Conservation (phyloP, 1,140 invertebrate genomes). For the Calephelis nemesis region DNA sequence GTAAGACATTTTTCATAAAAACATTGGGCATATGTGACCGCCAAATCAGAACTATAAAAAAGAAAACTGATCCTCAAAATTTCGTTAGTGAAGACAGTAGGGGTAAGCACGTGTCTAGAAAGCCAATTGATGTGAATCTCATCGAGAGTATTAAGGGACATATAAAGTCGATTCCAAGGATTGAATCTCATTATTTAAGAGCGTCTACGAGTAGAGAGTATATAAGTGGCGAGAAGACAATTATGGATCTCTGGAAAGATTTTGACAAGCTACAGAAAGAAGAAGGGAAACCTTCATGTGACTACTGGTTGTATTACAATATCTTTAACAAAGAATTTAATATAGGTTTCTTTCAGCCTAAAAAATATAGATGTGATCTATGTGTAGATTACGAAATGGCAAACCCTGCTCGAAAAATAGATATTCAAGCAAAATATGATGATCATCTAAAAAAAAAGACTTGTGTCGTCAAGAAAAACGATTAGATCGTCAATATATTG, state of each 20-base stretch:
- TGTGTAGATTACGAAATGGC: conserved; percentile 21
- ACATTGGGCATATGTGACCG: neutral
- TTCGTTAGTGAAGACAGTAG: neutral
- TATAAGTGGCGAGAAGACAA: conserved; percentile 3
- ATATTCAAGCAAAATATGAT: conserved; percentile 23
- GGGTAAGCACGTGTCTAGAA: neutral
- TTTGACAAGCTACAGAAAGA: neutral
- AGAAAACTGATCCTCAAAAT: neutral
- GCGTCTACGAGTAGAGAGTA: neutral
- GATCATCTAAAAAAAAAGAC: conserved; percentile 24
- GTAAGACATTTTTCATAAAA: too few species aligned
- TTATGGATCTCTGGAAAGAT: conserved; percentile 13
- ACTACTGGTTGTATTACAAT: too few species aligned
- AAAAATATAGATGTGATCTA: conserved; percentile 23
- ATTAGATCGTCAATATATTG: conserved; percentile 17
- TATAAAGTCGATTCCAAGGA: conserved; percentile 17
- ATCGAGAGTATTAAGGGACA: conserved; percentile 6
- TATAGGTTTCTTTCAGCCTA: conserved; percentile 21
- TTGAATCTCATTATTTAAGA: conserved; percentile 17
- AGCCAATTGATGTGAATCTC: neutral
- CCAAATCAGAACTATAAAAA: neutral
- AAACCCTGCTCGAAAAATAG: conserved; percentile 13
- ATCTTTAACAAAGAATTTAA: neutral
- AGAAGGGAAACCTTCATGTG: too few species aligned
- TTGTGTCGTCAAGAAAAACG: neutral